Percentiles rank a stretch among this genome's conserved stretches.
Evolutionary conservation across 2,888 invertebrate species (phyloP).

Genomic region (Mesoligia furuncula): DNA sequence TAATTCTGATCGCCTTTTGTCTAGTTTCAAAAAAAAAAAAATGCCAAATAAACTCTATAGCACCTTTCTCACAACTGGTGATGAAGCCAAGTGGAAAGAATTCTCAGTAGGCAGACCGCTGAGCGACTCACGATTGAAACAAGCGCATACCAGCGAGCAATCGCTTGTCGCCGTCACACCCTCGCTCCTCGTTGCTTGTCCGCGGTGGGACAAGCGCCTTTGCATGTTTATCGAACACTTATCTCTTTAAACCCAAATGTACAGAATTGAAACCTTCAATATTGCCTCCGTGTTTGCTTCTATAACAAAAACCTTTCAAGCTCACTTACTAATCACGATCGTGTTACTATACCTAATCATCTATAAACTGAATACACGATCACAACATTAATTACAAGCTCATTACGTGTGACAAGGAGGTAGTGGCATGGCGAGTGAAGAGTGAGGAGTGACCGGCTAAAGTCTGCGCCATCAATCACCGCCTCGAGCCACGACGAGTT

Average conservation of each 20-base stretch:
- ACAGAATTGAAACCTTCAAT: not conserved
- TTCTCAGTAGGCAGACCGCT: not conserved
- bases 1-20: not conserved
- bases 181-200: no score
- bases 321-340: not conserved
- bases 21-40: not conserved
- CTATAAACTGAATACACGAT: constrained; percentile 1
- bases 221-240: not conserved
- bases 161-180: not conserved
- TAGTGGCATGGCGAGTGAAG: not conserved
- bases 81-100: no score
- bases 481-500: constrained; percentile 17
- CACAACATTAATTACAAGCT: constrained; percentile 27
- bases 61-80: not conserved
- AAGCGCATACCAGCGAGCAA: not conserved
- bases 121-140: not conserved
- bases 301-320: not conserved
- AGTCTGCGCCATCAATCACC: constrained; percentile 35
- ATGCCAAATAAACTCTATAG: not conserved
- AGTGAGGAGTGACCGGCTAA: constrained; percentile 17
- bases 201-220: not conserved
- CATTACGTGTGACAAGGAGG: constrained; percentile 18
- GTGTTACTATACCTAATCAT: constrained; percentile 9
- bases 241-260: not conserved
- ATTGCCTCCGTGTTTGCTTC: not conserved